Percentiles rank a stretch among this genome's conserved stretches.
phyloP scores from a whole-genome alignment of 2,113 vertebrate genomes.

The Tachycineta bicolor region DNA sequence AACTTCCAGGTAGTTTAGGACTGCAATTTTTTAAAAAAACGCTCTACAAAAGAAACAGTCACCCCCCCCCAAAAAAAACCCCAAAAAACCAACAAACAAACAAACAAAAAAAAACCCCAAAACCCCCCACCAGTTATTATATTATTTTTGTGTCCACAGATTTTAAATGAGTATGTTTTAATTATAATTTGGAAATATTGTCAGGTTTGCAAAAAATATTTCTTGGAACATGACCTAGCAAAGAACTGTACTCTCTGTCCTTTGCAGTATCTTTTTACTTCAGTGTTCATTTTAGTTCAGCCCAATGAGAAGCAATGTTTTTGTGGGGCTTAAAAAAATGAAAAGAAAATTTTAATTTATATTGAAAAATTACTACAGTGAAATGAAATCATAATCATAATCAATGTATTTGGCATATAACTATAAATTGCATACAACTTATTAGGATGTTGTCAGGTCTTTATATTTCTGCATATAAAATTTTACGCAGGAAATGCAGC shows the following conservation, averaged over 20 bases:
- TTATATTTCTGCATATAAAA: conserved; percentile 26
- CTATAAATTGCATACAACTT: conserved; percentile 38
- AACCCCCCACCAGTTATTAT: no score
- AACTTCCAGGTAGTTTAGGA: neutral
- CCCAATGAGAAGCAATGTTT: neutral
- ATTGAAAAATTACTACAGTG: conserved; percentile 25
- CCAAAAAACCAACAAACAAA: no score
- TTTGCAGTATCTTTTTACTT: neutral
- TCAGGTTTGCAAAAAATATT: neutral
- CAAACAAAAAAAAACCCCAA: no score
- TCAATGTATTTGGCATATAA: conserved; percentile 24
- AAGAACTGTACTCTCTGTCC: neutral
- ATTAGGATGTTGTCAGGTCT: conserved; percentile 24
- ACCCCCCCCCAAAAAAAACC: no score
- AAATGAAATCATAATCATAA: conserved; percentile 49
- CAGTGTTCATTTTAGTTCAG: neutral
- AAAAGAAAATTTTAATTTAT: neutral
- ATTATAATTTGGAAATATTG: neutral
- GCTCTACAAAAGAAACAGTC: no score
- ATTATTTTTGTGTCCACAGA: neutral
- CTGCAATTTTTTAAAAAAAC: neutral
- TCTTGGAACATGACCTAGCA: neutral
- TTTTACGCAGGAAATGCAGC: conserved; percentile 13
- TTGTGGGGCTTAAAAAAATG: neutral
- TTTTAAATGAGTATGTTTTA: neutral